These are phyloP conservation scores for Megaceryle torquata DNA, from an alignment of 2,113 vertebrate genomes.

Conservation along the genomic window DNA sequence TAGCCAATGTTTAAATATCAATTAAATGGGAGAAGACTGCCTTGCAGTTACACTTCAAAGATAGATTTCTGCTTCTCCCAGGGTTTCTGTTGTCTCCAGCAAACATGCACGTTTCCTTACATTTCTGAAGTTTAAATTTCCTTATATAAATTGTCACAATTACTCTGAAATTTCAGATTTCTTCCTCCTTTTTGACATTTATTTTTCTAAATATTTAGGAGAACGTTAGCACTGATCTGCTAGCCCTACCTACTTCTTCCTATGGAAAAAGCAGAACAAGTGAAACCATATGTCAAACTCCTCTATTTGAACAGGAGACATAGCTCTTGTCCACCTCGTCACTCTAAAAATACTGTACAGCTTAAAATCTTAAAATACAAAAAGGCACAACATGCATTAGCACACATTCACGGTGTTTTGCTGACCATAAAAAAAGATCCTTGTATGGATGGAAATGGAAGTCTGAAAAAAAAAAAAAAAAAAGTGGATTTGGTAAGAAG, in stretches of 20 bases:
- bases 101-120: neutral
- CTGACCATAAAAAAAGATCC: neutral
- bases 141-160: neutral
- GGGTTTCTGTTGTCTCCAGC: neutral
- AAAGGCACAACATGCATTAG: neutral
- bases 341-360: neutral
- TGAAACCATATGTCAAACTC: neutral
- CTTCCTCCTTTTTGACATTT: neutral
- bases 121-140: neutral
- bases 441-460: neutral
- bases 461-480: neutral
- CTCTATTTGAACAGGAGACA: neutral
- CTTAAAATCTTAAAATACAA: neutral
- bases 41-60: slow-evolving; percentile 44
- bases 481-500: neutral
- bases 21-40: slow-evolving; percentile 52
- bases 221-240: neutral
- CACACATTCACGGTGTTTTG: neutral
- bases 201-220: neutral
- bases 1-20: slow-evolving; percentile 59
- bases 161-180: neutral
- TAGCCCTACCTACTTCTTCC: neutral
- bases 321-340: neutral
- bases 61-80: slow-evolving; percentile 52
- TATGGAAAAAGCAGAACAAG: neutral